phyloP scores from a whole-genome alignment of 2,888 invertebrate species.

The Geophilus truncorum region DNA sequence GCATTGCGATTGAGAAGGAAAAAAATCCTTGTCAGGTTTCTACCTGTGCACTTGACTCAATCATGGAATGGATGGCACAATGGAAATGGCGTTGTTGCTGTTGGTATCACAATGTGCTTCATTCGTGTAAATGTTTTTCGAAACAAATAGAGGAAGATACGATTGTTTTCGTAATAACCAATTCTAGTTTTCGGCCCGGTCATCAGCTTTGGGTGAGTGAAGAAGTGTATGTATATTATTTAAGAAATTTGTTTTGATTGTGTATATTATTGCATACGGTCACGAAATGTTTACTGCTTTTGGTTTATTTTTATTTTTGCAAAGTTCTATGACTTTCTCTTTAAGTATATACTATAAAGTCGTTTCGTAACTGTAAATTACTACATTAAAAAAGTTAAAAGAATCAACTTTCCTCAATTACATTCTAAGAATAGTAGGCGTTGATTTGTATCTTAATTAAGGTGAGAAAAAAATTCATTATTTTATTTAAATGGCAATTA shows the following conservation, averaged over 20 bases:
- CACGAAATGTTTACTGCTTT: too few relatives aligned
- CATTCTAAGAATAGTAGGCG: not conserved
- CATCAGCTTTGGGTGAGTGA: not conserved
- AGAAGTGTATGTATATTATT: too few relatives aligned
- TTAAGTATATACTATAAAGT: not conserved
- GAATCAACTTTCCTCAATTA: not conserved
- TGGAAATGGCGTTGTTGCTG: not conserved
- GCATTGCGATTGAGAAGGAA: not conserved
- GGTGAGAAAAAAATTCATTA: not conserved
- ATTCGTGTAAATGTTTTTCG: not conserved
- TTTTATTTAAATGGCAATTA: not conserved
- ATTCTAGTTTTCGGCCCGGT: not conserved
- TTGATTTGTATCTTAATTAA: not conserved
- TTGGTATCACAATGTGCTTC: not conserved
- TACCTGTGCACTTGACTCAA: not conserved
- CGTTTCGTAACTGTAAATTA: not conserved
- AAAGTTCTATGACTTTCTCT: not conserved
- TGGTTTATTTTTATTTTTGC: too few relatives aligned
- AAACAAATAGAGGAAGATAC: not conserved
- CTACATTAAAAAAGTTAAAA: too few relatives aligned
- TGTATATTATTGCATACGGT: too few relatives aligned
- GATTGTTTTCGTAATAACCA: not conserved
- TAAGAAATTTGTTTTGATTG: too few relatives aligned
- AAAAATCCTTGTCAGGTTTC: not conserved
- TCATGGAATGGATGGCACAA: not conserved